phyloP scores from a whole-genome alignment of 1,140 invertebrate species.

The Pygmarrhopalites habei region DNA sequence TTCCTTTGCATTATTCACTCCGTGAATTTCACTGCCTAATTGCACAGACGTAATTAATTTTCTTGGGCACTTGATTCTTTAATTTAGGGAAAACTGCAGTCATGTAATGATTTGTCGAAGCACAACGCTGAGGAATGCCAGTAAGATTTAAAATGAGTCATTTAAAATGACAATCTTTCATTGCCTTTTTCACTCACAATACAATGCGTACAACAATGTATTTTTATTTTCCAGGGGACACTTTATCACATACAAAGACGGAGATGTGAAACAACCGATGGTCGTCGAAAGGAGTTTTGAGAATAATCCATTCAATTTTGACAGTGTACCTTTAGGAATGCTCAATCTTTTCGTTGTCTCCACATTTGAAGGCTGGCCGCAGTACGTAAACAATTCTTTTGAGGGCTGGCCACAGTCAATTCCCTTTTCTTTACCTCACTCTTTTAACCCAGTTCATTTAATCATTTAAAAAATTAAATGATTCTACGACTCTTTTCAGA shows the following conservation, averaged over 20 bases:
- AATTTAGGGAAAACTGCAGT: conserved; percentile 84
- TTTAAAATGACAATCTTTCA: too few species aligned
- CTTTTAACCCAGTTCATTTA: too few species aligned
- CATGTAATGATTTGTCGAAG: conserved; percentile 78
- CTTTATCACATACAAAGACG: conserved; percentile 78
- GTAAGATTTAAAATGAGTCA: too few species aligned
- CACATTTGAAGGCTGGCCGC: conserved; percentile 98
- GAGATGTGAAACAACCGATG: conserved; percentile 69
- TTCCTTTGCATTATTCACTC: too few species aligned
- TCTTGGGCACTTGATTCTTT: too few species aligned
- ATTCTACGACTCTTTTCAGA: conserved; percentile 54
- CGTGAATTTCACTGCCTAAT: too few species aligned
- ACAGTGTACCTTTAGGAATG: conserved; percentile 97
- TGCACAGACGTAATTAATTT: too few species aligned
- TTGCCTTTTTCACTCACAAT: too few species aligned
- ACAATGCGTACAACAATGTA: too few species aligned
- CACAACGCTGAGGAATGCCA: conserved; percentile 74
- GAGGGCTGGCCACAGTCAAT: too few species aligned
- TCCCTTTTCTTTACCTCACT: too few species aligned
- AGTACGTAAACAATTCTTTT: too few species aligned
- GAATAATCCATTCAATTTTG: conserved; percentile 88
- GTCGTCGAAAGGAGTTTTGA: conserved; percentile 71
- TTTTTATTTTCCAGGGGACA: conserved; percentile 64
- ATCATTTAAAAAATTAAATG: conserved; percentile 3
- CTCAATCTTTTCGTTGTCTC: conserved; percentile 98